Base-by-base conservation (phyloP, 1,140 invertebrate species). In the Zophobas morio region DNA sequence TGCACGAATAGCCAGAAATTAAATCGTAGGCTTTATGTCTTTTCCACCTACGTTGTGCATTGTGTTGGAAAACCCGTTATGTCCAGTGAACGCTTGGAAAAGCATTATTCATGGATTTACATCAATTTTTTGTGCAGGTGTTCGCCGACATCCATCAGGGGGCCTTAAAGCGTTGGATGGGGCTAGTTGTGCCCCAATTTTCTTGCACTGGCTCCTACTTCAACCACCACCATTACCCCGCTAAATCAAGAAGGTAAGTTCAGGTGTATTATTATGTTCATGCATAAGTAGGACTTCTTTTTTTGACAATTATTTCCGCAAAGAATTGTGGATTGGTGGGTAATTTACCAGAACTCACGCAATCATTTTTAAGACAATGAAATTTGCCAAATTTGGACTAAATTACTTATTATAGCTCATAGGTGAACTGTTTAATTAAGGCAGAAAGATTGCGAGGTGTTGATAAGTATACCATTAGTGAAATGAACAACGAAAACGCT, bases 131-230 rank as follows among this genome's bases (percentile, higher is more conserved):
- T 36, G 8, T 40, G 60, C 20, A 66, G 60, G 60, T 66, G 60
- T 39, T 66, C 60, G 39, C 36, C 57, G 37, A 40, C 35, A 40
- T 6, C 57, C 6, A 39, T 39, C 37, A 63, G 60, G 36, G 70
- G 76, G 63, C 74, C 74, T 76, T 63, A 56, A 53, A 79, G 75
- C 70, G 73, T 85, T 85, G 84, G 82, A 86, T 86, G 85, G 85
- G 85, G 85, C 84, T 85, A 81, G 83, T 78, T 82, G 78, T 84
- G 84, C 85, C 84, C 84, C 84, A 70, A 83, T 81, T 84, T 83
- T 84, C 79, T 83, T 85, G 85, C 85, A 83, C 85, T 86, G 85
- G 85, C 85, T 86, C 85, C 85, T 78, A 86, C 85, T 80, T 86
- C 85, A 83, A 85, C 84, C 80, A 85, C 84, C 84, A 86, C 84